phyloP scores from a whole-genome alignment of 2,113 vertebrate genomes.

The Leucopsar rothschildi region DNA sequence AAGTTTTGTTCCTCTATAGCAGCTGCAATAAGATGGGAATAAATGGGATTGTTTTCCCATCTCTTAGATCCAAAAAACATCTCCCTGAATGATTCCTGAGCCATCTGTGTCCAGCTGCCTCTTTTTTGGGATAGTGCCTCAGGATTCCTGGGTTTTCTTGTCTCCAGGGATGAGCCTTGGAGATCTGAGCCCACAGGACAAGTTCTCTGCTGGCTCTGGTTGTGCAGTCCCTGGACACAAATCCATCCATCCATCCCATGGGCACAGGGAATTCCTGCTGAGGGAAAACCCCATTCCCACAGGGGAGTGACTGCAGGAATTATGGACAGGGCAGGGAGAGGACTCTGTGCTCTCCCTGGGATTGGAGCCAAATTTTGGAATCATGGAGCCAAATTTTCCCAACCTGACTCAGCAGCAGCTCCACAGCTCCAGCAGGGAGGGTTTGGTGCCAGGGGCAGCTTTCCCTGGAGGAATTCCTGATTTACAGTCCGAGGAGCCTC shows the following conservation, averaged over 20 bases:
- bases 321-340: not conserved
- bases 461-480: not conserved
- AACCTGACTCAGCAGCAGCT: not conserved
- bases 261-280: not conserved
- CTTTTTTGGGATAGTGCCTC: not conserved
- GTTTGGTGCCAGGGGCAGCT: not conserved
- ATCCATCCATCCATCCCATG: not conserved
- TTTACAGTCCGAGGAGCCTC: not conserved
- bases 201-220: not conserved
- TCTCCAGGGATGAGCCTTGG: not conserved
- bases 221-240: not conserved
- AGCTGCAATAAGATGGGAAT: not conserved
- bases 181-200: not conserved
- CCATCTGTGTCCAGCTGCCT: not conserved
- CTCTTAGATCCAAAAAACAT: not conserved
- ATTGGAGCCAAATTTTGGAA: not conserved
- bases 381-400: not conserved
- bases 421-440: not conserved
- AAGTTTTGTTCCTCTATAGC: not conserved
- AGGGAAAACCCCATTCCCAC: not conserved
- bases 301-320: not conserved
- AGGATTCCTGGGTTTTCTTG: not conserved
- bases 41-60: not conserved
- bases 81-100: not conserved
- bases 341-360: not conserved